Base-by-base conservation (phyloP, 2,888 invertebrate genomes). In the Hermaeophaga mercurialis region DNA sequence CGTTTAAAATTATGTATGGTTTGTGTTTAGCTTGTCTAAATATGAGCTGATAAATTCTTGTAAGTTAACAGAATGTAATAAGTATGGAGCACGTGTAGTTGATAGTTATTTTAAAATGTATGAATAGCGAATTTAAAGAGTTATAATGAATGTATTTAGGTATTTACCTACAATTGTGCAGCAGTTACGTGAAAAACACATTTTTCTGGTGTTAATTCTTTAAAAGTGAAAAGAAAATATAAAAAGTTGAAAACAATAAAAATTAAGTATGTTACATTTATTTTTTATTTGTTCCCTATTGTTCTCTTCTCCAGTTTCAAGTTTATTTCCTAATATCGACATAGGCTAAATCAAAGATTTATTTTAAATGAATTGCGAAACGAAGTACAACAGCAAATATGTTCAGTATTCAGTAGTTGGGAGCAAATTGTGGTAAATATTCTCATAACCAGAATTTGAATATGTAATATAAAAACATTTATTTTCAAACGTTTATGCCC, bases 171-270 rank as follows among this genome's bases (percentile, higher is more conserved):
- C 43, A 53, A 53, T 46, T 56, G 52, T 43, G 53, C 38, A 45
- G 53, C 46, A 54, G 36, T 31, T 54, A 54, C 56, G 52, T 52
- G 47, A 53, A 59, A 58, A 56, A 41, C 48, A 44, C 56, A 54
- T 49, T 54, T 50, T 36, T 34, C 49, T 56, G 53, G 58, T 59
- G 46, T 59, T 46, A 19, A 46, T 46, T 46, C 34, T 46, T 36
- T 38, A 61, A 67, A 66, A 69, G 62, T 62, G 58, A 61, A 62
- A 65, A 64, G 70, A 71, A 72, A 70, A 67, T 48, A 48, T 48
- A 73, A 75, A 75, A 74, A 73, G 63, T 71, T 72, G 68, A 74
- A 74, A 73, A 71, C 71, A 59, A 58, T 58, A 59, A 62, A 73
- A 72, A 67, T 58, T 71, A 71, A 71, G 70, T 69, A 72, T 70